Evolutionary conservation across 2,888 invertebrate species (phyloP), one percentile per base, ranked within the genome.

Genomic region (Melanargia galathea): DNA sequence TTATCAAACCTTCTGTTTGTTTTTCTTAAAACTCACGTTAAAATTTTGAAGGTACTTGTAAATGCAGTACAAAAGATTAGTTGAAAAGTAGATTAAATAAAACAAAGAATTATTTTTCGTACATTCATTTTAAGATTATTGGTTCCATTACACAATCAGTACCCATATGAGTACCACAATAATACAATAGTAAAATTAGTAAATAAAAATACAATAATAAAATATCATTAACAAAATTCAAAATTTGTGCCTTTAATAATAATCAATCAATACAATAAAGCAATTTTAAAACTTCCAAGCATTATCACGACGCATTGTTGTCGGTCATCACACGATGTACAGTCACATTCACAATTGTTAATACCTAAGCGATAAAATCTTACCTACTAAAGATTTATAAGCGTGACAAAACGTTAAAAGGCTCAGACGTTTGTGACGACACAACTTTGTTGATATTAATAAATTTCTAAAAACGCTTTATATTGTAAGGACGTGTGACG

Each of bases 301-400:
- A 54, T 26, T 40, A 24, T 55, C 20, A 30, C 22, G 38, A 24
- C 45, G 26, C 16, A 16, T 24, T 26, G 43, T 30, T 18, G 24
- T 40, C 38, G 30, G 26, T 45, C 59, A 59, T 56, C 65, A 62
- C 54, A 55, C 54, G 30, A 26, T 59, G 65, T 70, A 74, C 71
- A 75, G 67, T 72, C 71, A 71, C 71, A 67, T 66, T 55, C 68
- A 70, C 66, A 73, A 71, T 56, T 26, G 43, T 30, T 30, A 56
- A 26, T 18, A 16, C n/a, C n/a, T 30, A 22, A 35, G 33, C 11
- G 10, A 5, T 30, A 33, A 33, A 51, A 33, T 33, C 8, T 20
- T 18, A n/a, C n/a, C n/a, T n/a, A 5, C 1, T 16, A 20, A 35
- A 20, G 10, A 35, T 22, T 52, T 13, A 20, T 2, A 11, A 20